Base-by-base conservation (phyloP, 2,113 vertebrate species). In the Cyanoderma ruficeps region DNA sequence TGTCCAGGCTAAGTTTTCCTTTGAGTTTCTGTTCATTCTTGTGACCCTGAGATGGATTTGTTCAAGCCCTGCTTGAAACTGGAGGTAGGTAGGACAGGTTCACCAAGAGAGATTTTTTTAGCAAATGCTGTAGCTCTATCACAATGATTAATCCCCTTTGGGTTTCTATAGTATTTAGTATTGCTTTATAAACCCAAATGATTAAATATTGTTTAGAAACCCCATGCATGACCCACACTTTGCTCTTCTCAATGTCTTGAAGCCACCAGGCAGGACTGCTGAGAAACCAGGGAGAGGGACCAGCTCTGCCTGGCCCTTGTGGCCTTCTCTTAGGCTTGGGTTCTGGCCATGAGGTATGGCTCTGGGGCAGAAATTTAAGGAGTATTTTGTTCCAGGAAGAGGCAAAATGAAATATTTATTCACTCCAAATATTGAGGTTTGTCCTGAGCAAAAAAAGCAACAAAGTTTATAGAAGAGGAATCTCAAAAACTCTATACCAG, bases 171-270 rank as follows among this genome's bases (percentile, higher is more conserved):
- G 8, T 55, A 27, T 50, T 85, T 88, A 41, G 50, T 47, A 57
- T 3, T 44, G 8, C 9, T 57, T 95, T 41, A 52, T 53, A 19
- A 74, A 61, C 15, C 2, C 2, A 57, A 74, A 49, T 25, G 60
- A 15, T 50, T 39, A 52, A 53, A 44, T 37, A 31, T 44, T 49
- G 19, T 49, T 67, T 59, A 33, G 20, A 70, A 68, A 28, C 10
- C 8, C 24, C 5, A 0, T 31, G 13, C 4, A 24, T n/a, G 39
- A 11, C 19, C 46, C 22, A 13, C 0, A 4, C 12, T 84, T 89
- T 60, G 41, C 12, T 71, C 9, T 68, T 71, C 35, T 59, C 11
- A 10, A 17, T 16, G 20, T 39, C 16, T 44, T 83, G 49, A 52
- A 77, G 37, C 15, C 35, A 71, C 22, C 10, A 30, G 55, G 39